phyloP scores from a whole-genome alignment of 2,888 invertebrate genomes.

The Cotesia congregata region DNA sequence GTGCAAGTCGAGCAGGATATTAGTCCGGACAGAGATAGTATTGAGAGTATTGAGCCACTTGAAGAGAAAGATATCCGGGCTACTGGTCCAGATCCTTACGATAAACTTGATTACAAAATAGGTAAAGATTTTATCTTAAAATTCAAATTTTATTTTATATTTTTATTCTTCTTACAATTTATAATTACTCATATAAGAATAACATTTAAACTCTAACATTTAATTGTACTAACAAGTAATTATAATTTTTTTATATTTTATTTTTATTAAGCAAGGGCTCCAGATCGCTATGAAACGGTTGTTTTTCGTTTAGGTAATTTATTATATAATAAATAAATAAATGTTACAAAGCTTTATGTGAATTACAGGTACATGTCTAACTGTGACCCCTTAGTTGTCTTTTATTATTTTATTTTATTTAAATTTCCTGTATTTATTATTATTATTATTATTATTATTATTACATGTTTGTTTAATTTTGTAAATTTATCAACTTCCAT shows the following conservation, averaged over 20 bases:
- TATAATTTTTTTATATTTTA: constrained; percentile 41
- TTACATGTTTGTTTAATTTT: not conserved
- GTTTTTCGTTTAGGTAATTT: constrained; percentile 69
- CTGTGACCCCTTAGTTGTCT: constrained; percentile 20
- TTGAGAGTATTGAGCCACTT: constrained; percentile 65
- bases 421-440: not conserved
- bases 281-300: constrained; percentile 68
- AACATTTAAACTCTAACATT: not conserved
- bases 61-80: constrained; percentile 68
- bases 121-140: constrained; percentile 57
- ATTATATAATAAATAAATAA: constrained; percentile 40
- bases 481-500: not conserved
- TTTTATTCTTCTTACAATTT: constrained; percentile 15
- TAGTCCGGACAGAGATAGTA: constrained; percentile 62
- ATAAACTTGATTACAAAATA: constrained; percentile 69
- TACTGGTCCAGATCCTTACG: constrained; percentile 70
- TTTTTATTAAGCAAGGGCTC: constrained; percentile 65
- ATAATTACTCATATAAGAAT: constrained; percentile 10
- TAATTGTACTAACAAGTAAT: constrained; percentile 9
- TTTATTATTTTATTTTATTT: constrained; percentile 24
- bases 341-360: constrained; percentile 47
- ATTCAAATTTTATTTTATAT: not conserved
- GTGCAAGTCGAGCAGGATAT: constrained; percentile 53
- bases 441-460: not conserved
- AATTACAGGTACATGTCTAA: constrained; percentile 41